A percentile compares a stretch with the other conserved stretches of the same genome.
These are phyloP conservation scores for Corythoichthys intestinalis DNA, from an alignment of 2,113 vertebrate genomes.

Conservation along the genomic window DNA sequence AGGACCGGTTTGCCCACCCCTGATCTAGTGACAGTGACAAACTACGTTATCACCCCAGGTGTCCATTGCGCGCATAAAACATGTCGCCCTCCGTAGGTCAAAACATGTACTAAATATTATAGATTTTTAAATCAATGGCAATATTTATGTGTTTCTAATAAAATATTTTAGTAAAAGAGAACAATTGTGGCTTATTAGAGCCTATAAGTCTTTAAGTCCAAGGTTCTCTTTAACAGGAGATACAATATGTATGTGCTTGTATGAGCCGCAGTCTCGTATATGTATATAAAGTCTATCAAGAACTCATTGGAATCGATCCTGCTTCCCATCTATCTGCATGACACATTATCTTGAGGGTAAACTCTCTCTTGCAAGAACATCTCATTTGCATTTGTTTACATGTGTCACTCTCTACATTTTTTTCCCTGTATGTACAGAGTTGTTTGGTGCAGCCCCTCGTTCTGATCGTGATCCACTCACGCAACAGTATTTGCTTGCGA, in stretches of 20 bases:
- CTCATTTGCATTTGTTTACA: conserved; percentile 69
- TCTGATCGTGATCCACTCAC: conserved; percentile 36
- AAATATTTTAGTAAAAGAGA: too few species aligned
- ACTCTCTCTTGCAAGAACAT: conserved; percentile 33
- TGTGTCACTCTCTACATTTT: conserved; percentile 55
- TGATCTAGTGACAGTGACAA: too few species aligned
- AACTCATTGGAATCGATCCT: conserved; percentile 32
- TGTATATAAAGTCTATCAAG: background rate
- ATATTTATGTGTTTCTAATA: too few species aligned
- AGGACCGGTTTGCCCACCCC: too few species aligned
- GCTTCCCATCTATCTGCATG: conserved; percentile 32
- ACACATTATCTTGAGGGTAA: conserved; percentile 37
- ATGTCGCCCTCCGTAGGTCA: too few species aligned
- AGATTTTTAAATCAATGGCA: too few species aligned
- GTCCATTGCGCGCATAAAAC: too few species aligned
- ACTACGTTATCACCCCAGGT: too few species aligned
- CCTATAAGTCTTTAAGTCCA: too few species aligned
- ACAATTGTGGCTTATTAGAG: too few species aligned
- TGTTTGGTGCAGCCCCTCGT: conserved; percentile 41
- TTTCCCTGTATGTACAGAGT: conserved; percentile 46
- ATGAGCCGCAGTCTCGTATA: background rate
- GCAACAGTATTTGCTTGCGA: conserved; percentile 55
- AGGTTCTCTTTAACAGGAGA: conserved; percentile 1
- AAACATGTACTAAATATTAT: too few species aligned
- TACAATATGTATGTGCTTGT: conserved; percentile 17